Evolutionary conservation across 2,888 invertebrate species (phyloP).

Genomic region (Mystacides longicornis): DNA sequence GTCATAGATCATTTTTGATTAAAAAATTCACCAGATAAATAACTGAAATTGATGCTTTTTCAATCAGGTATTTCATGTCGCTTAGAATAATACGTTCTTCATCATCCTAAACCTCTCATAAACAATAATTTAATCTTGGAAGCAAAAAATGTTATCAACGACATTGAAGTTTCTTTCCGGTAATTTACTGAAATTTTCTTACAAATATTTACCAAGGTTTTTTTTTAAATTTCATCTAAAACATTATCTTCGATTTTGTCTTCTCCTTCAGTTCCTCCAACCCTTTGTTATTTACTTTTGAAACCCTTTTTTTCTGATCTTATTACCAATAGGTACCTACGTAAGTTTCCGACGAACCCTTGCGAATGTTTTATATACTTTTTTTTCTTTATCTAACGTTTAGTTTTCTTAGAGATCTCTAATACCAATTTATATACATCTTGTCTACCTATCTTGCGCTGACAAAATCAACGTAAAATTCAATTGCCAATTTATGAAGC

Average conservation of each 20-base stretch:
- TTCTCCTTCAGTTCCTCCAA: neutral
- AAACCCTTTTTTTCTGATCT: conserved; percentile 3
- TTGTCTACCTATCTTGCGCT: neutral
- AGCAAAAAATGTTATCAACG: no score
- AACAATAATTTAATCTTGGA: no score
- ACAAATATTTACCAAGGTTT: no score
- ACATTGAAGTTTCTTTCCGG: no score
- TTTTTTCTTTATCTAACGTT: neutral
- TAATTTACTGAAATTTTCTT: no score
- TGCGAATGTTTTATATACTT: neutral
- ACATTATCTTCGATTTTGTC: neutral
- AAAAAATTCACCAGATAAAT: no score
- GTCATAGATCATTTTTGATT: no score
- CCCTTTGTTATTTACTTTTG: neutral
- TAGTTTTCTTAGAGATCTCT: neutral
- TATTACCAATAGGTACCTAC: neutral
- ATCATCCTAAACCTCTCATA: no score
- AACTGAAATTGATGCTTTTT: no score
- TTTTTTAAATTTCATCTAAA: no score
- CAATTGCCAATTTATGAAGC: conserved; percentile 4
- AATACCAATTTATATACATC: neutral
- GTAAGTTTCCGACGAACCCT: neutral
- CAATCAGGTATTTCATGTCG: no score
- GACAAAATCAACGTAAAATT: conserved; percentile 12
- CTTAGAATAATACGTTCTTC: no score